Evolutionary conservation across 2,888 invertebrate genomes (phyloP).

Genomic region (Pollenia labialis): DNA sequence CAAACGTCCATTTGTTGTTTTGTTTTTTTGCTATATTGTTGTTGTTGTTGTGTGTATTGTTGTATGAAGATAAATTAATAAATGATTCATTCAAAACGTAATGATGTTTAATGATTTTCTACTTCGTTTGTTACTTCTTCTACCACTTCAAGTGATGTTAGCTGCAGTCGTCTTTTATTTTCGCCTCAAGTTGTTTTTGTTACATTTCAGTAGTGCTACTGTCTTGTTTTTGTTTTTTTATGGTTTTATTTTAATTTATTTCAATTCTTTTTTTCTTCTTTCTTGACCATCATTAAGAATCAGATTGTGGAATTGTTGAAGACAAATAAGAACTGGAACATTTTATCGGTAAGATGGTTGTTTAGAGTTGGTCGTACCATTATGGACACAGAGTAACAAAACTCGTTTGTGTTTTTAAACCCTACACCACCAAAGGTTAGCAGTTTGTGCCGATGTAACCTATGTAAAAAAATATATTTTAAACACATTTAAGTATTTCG

Average conservation of each 20-base stretch:
- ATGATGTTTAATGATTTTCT: slow-evolving; percentile 68
- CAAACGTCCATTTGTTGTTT: slow-evolving; percentile 2
- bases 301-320: slow-evolving; percentile 54
- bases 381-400: slow-evolving; percentile 18
- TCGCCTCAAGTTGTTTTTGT: slow-evolving; percentile 37
- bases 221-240: slow-evolving; percentile 37
- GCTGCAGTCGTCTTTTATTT: not conserved
- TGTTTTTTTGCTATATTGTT: not conserved
- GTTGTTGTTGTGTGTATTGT: not conserved
- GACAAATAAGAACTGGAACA: slow-evolving; percentile 57
- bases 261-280: slow-evolving; percentile 9
- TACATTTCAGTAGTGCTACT: slow-evolving; percentile 39
- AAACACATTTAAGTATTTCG: too few species aligned
- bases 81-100: slow-evolving; percentile 65
- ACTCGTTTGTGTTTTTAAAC: slow-evolving; percentile 40
- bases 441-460: too few species aligned
- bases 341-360: not conserved
- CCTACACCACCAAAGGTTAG: too few species aligned
- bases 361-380: slow-evolving; percentile 28
- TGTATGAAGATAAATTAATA: slow-evolving; percentile 58
- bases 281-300: slow-evolving; percentile 64
- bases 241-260: slow-evolving; percentile 39
- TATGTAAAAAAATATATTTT: too few species aligned
- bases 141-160: not conserved
- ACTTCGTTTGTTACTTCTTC: slow-evolving; percentile 46